Evolutionary conservation across 37 sponge, comb jelly and placozoan species (phyloP).

Genomic region (Corticium candelabrum): DNA sequence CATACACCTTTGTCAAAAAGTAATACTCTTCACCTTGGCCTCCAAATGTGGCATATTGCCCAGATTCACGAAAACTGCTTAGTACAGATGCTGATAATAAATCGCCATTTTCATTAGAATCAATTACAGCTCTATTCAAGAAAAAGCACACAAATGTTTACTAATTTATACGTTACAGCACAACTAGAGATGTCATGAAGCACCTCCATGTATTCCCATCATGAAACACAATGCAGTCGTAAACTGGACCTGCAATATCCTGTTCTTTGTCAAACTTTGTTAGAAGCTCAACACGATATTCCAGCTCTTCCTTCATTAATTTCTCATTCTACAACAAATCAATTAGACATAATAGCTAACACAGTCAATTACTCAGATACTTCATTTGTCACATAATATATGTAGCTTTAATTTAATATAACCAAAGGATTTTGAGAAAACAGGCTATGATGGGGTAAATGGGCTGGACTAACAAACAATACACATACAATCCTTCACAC

Average conservation of each 20-base stretch:
- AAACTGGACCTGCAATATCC: slow-evolving; percentile 56
- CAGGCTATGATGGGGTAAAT: too few relatives aligned
- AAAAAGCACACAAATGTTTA: background rate
- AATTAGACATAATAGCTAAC: too few relatives aligned
- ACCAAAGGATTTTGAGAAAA: too few relatives aligned
- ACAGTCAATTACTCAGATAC: too few relatives aligned
- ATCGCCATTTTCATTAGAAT: slow-evolving; percentile 71
- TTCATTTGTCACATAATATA: too few relatives aligned
- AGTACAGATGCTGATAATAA: slow-evolving; percentile 41
- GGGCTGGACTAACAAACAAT: too few relatives aligned
- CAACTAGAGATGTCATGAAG: background rate
- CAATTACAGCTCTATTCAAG: slow-evolving; percentile 62
- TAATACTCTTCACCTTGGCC: slow-evolving; percentile 21
- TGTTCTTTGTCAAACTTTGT: slow-evolving; percentile 23
- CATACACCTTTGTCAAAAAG: too few relatives aligned
- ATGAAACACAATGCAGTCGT: slow-evolving; percentile 85
- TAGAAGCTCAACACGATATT: slow-evolving; percentile 54
- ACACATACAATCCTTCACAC: too few relatives aligned
- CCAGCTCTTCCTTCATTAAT: slow-evolving; percentile 53
- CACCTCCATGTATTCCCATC: slow-evolving; percentile 76
- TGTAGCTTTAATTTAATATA: too few relatives aligned
- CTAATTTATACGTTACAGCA: background rate
- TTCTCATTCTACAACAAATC: slow-evolving; percentile 12
- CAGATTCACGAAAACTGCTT: slow-evolving; percentile 39
- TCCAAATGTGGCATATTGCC: slow-evolving; percentile 57